Evolutionary conservation across 2,888 invertebrate species (phyloP).

Genomic region (Myopa testacea): DNA sequence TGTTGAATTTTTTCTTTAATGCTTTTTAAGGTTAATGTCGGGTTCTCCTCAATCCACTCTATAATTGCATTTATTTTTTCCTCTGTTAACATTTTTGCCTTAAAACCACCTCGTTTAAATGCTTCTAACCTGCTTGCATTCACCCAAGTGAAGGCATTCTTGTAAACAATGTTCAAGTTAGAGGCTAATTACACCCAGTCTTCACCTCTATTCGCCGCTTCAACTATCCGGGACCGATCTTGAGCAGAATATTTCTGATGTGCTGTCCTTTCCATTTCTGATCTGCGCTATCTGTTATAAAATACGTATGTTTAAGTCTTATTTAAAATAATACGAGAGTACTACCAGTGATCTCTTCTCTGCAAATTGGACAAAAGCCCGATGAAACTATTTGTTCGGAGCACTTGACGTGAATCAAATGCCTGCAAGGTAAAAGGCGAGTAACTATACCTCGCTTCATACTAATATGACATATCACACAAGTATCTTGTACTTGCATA

Average conservation of each 20-base stretch:
- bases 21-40: neutral
- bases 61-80: neutral
- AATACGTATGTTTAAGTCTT: slow-evolving; percentile 2
- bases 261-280: neutral
- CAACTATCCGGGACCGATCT: neutral
- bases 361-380: neutral
- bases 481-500: slow-evolving; percentile 1
- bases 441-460: neutral
- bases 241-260: neutral
- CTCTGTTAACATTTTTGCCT: neutral
- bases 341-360: neutral
- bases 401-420: neutral
- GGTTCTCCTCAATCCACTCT: neutral
- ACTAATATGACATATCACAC: neutral
- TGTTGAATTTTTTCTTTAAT: neutral
- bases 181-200: neutral
- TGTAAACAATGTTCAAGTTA: neutral
- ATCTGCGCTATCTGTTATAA: neutral
- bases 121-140: neutral
- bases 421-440: neutral
- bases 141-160: neutral
- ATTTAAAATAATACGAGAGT: neutral
- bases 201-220: neutral
- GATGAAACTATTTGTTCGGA: neutral
- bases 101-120: neutral